Evolutionary conservation across 2,113 vertebrate genomes (phyloP), one percentile per base, ranked within the genome.

Genomic region (Siphamia tubifer): DNA sequence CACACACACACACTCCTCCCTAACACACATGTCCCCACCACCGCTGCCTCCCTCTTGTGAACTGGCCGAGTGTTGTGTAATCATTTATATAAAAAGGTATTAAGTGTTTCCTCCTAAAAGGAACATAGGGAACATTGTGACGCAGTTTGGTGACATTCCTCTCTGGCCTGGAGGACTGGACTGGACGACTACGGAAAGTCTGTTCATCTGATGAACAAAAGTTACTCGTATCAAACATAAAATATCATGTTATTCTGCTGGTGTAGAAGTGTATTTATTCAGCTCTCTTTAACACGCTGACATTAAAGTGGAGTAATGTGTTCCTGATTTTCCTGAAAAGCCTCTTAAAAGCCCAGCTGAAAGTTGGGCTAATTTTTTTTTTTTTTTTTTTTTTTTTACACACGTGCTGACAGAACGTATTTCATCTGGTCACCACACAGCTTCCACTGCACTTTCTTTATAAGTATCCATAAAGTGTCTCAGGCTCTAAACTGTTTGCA

Each of bases 71-170:
- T 12, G 45, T 78, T 82, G 73, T 76, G 75, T 78, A 80, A 86
- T 82, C 69, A 74, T 78, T 84, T 76, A 69, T 77, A 81, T 84
- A 80, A 84, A 80, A 78, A 72, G 60, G 72, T 83, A 84, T 83
- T 85, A 80, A 80, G 81, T 77, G 75, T 75, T 85, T 80, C 82
- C 61, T 77, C 32, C 58, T 68, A 44, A 75, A 70, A 54, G 63
- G 81, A 80, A 74, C 77, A 76, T 62, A 23, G 66, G 52, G 60
- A 76, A 79, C 75, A 75, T 74, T 81, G 76, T 54, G 60, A 57
- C 69, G 45, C 69, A 43, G 60, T 31, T 76, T 58, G 71, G 56
- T 73, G 81, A 67, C 75, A 69, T 68, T 84, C 60, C 71, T 83
- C 31, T 56, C 42, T 54, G 49, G 40, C 61, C 66, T 56, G 10